Percentiles rank a stretch among this genome's conserved stretches.
Evolutionary conservation across 2,113 vertebrate species (phyloP).

Genomic region (Chaenogobius annularis): DNA sequence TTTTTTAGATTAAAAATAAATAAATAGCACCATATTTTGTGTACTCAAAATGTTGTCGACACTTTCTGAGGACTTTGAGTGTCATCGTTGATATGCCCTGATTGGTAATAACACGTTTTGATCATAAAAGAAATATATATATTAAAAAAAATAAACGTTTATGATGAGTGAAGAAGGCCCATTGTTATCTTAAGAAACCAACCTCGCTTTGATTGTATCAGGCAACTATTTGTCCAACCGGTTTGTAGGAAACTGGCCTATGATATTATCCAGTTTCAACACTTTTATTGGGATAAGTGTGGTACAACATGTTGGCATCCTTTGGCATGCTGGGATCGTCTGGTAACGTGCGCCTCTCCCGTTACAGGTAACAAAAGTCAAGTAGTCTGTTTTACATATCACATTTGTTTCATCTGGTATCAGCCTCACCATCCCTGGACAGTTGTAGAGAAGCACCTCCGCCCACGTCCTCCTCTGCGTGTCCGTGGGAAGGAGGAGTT

Average conservation of each 20-base stretch:
- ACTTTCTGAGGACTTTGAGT: too few relatives aligned
- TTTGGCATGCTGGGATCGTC: background rate
- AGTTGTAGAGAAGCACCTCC: background rate
- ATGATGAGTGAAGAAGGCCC: background rate
- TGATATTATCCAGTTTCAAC: background rate
- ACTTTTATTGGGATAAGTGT: too few relatives aligned
- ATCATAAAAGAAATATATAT: too few relatives aligned
- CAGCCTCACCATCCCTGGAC: background rate
- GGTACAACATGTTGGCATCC: background rate
- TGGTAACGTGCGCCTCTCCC: background rate
- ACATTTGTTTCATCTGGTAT: background rate
- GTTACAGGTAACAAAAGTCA: background rate
- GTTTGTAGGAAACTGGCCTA: background rate
- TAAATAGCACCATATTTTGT: too few relatives aligned
- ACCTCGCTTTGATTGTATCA: background rate
- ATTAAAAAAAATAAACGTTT: too few relatives aligned
- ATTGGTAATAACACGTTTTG: too few relatives aligned
- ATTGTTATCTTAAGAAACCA: background rate
- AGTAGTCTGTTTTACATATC: background rate
- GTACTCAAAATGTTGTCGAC: too few relatives aligned
- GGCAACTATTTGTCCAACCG: background rate
- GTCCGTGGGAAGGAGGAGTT: slow-evolving; percentile 67
- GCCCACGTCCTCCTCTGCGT: slow-evolving; percentile 26
- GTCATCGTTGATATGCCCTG: too few relatives aligned
- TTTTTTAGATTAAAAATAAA: too few relatives aligned